Evolutionary conservation across 2,797 vertebrate genomes (phyloP), one percentile per base, ranked within the genome.

Genomic region (Myiotriccus ornatus): DNA sequence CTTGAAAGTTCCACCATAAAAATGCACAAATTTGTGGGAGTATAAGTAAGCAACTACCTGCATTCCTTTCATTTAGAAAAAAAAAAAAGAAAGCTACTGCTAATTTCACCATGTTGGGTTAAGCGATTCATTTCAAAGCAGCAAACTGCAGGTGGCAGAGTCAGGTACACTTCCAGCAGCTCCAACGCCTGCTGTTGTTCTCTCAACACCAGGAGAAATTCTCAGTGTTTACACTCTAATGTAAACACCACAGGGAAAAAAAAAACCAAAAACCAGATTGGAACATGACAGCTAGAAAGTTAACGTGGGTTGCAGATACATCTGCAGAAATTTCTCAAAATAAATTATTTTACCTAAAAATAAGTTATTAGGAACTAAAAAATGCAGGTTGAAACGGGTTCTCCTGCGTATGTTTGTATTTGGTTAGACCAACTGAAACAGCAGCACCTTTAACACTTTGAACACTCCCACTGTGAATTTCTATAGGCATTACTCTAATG

Each of bases 111-210:
- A 9, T 6, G 52, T 41, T 57, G 71, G 52, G 46, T 37, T 62
- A 88, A 88, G 52, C 0, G 1, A 86, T 56, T 59, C 13, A 85
- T 80, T 80, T 87, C 64, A 89, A 84, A 91, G 65, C 55, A 57
- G 85, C 84, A 69, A 62, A 68, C 93, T 94, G 65, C 95, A 96
- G 94, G 94, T 88, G 84, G 94, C 84, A 25, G 68, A 92, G 35
- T 44, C 94, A 96, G 82, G 87, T 89, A 86, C 0, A 2, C 55
- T 81, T 93, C 89, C 94, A 95, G 74, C 67, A 79, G 74, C 39
- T 87, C n/a, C 3, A 95, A 77, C 20, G 39, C 62, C 75, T 70
- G 44, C 70, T 71, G 77, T 52, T 91, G 81, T 84, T 74, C 60
- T 37, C 71, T 65, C 71, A 75, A 70, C 64, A 87, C 37, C 43